These are phyloP conservation scores for Ochropleura plecta DNA, from an alignment of 2,888 invertebrate genomes.

Conservation along the genomic window DNA sequence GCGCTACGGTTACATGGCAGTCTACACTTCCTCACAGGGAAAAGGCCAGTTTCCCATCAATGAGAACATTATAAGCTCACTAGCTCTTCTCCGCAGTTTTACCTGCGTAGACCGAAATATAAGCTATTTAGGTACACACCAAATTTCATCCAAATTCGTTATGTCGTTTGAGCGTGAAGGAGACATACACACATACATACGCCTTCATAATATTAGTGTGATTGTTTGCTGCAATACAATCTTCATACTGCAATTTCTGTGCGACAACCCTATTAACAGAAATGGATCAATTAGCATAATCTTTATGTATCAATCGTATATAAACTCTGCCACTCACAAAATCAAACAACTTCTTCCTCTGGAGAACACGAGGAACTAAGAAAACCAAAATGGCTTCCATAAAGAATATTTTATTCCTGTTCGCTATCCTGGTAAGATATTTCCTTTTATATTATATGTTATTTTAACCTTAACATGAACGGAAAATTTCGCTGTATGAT, in stretches of 20 bases:
- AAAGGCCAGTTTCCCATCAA: background rate
- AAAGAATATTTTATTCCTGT: constrained; percentile 54
- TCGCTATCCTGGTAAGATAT: constrained; percentile 67
- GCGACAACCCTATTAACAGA: constrained; percentile 50
- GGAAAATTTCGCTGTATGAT: background rate
- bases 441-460: background rate
- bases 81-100: background rate
- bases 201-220: too few relatives aligned
- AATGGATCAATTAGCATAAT: constrained; percentile 58
- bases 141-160: too few relatives aligned
- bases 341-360: constrained; percentile 57
- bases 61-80: background rate
- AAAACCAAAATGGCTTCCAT: constrained; percentile 43
- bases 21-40: background rate
- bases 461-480: background rate
- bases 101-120: too few relatives aligned
- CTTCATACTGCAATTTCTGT: background rate
- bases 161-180: too few relatives aligned
- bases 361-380: constrained; percentile 45
- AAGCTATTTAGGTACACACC: too few relatives aligned
- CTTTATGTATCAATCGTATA: constrained; percentile 57
- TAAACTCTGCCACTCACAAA: constrained; percentile 36
- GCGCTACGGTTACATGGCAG: background rate
- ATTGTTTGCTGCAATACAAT: background rate
- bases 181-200: too few relatives aligned